A percentile compares a stretch with the other conserved stretches of the same genome.
Evolutionary conservation across 2,113 vertebrate genomes (phyloP).

Genomic region (Argyrosomus japonicus): DNA sequence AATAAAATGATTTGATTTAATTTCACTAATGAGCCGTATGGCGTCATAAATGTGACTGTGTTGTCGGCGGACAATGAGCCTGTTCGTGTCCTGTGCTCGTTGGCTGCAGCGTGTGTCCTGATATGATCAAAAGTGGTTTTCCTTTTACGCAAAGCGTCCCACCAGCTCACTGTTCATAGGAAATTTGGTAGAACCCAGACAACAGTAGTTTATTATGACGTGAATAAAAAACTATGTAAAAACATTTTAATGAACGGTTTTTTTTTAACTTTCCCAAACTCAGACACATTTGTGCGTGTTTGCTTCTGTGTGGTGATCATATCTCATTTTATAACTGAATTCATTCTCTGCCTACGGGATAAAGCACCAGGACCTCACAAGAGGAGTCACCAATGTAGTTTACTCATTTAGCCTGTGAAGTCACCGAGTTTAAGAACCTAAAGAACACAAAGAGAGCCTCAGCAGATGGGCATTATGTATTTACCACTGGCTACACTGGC

Average conservation of each 20-base stretch:
- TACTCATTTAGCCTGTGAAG: background rate
- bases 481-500: no score
- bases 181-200: background rate
- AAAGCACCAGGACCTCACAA: background rate
- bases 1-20: slow-evolving; percentile 43
- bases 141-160: slow-evolving; percentile 13
- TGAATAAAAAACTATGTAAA: background rate
- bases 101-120: slow-evolving; percentile 1
- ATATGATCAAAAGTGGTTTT: slow-evolving; percentile 43
- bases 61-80: slow-evolving; percentile 44
- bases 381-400: background rate
- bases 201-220: background rate
- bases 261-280: background rate
- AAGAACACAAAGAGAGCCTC: background rate
- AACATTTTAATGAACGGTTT: background rate
- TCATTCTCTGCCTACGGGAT: background rate
- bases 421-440: background rate
- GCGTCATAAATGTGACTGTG: slow-evolving; percentile 17
- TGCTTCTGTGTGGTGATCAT: background rate
- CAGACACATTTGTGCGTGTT: background rate
- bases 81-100: background rate
- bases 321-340: background rate
- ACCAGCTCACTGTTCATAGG: background rate
- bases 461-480: background rate
- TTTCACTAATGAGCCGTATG: slow-evolving; percentile 35